Conservation (phyloP, 2,888 invertebrate genomes). For the Orthosia gothica region DNA sequence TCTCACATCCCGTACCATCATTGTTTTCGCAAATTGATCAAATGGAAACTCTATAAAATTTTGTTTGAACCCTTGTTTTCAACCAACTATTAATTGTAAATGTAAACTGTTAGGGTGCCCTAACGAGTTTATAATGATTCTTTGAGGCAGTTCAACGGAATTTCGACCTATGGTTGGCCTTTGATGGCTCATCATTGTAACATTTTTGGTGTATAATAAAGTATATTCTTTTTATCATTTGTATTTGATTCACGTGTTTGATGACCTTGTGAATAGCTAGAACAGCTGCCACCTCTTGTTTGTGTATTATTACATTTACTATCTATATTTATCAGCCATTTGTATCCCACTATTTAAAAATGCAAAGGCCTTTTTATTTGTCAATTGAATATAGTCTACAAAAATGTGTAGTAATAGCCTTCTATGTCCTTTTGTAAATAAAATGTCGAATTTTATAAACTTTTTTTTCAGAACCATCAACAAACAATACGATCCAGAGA, state of each 20-base stretch:
- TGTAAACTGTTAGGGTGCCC: conserved; percentile 19
- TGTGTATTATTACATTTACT: neutral
- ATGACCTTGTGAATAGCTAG: neutral
- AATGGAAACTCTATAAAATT: conserved; percentile 33
- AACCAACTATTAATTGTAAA: conserved; percentile 28
- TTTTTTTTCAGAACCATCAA: no score
- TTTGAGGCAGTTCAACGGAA: neutral
- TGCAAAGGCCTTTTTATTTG: no score
- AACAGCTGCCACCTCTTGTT: neutral
- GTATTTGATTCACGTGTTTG: neutral
- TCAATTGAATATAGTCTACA: neutral
- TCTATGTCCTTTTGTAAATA: no score
- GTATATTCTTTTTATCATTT: neutral
- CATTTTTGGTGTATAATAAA: no score
- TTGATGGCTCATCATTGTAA: neutral
- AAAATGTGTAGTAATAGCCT: neutral
- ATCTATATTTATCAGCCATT: neutral
- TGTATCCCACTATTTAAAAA: neutral
- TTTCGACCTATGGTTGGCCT: conserved; percentile 14
- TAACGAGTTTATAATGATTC: conserved; percentile 27
- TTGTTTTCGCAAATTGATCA: conserved; percentile 42
- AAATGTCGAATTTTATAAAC: no score
- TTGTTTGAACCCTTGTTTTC: conserved; percentile 10
- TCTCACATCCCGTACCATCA: conserved; percentile 1
- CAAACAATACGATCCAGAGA: no score